phyloP scores from a whole-genome alignment of 2,888 invertebrate genomes.

The Apoda limacodes region DNA sequence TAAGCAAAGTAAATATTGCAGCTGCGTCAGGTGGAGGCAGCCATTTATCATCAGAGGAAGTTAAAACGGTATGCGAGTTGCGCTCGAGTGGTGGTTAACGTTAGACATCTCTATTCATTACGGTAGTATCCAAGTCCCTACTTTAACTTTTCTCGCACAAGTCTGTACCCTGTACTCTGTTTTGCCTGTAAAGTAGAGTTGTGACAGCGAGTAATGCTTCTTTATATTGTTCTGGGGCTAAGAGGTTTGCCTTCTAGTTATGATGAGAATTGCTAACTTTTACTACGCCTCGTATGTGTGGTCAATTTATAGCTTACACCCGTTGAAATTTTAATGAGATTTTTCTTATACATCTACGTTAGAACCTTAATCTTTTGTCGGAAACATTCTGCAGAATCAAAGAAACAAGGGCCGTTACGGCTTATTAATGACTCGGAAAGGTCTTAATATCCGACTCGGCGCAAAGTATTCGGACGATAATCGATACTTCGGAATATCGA shows the following conservation, averaged over 20 bases:
- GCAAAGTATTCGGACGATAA: slow-evolving; percentile 41
- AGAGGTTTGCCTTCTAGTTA: slow-evolving; percentile 60
- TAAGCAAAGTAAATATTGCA: no score
- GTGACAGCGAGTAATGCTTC: slow-evolving; percentile 67
- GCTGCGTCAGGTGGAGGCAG: no score
- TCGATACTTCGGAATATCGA: slow-evolving; percentile 57
- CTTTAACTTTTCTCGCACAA: slow-evolving; percentile 56
- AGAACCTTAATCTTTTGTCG: no score
- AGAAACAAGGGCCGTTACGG: slow-evolving; percentile 35
- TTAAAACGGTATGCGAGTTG: slow-evolving; percentile 52
- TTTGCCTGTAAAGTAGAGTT: slow-evolving; percentile 66
- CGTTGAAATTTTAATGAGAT: no score
- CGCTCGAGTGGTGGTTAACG: slow-evolving; percentile 50
- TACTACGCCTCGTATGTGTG: no score
- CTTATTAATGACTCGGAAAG: slow-evolving; percentile 43
- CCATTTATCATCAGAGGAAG: slow-evolving; percentile 31
- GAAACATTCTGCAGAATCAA: no score
- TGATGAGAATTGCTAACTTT: slow-evolving; percentile 62
- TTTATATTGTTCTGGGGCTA: slow-evolving; percentile 68
- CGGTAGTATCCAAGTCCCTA: slow-evolving; percentile 49
- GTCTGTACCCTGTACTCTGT: slow-evolving; percentile 42
- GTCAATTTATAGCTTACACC: no score
- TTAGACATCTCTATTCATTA: slow-evolving; percentile 64
- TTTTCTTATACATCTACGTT: no score
- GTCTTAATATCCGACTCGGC: slow-evolving; percentile 39